Evolutionary conservation across 2,888 invertebrate species (phyloP).

Genomic region (Dasysyrphus tricinctus): DNA sequence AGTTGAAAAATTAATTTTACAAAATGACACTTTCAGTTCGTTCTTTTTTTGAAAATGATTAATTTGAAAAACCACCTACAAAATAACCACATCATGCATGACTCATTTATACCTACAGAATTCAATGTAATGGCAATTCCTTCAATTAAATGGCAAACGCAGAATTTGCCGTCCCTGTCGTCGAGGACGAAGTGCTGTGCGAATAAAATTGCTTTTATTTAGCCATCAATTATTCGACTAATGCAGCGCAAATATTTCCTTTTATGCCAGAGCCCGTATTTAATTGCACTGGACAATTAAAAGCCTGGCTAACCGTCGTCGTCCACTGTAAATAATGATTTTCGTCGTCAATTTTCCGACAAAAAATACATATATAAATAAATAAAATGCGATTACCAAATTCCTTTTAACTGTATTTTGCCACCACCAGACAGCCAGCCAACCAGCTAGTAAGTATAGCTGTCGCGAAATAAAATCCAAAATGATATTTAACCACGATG

Average conservation of each 20-base stretch:
- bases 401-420: not conserved
- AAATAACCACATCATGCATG: not conserved
- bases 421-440: slow-evolving; percentile 17
- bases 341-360: slow-evolving; percentile 51
- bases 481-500: slow-evolving; percentile 63
- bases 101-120: not conserved
- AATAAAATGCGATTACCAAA: slow-evolving; percentile 29
- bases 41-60: not conserved
- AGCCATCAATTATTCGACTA: slow-evolving; percentile 70
- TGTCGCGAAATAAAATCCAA: slow-evolving; percentile 52
- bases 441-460: not conserved
- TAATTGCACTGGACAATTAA: slow-evolving; percentile 71
- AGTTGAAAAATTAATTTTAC: not conserved
- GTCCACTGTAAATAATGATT: slow-evolving; percentile 60
- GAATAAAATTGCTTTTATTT: slow-evolving; percentile 63
- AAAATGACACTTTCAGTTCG: slow-evolving; percentile 12
- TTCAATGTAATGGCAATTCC: slow-evolving; percentile 24
- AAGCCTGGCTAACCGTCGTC: slow-evolving; percentile 49
- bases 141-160: slow-evolving; percentile 28
- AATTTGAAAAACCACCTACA: slow-evolving; percentile 27
- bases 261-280: slow-evolving; percentile 47
- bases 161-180: not conserved
- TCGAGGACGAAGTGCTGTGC: not conserved
- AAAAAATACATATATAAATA: slow-evolving; percentile 18
- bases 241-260: slow-evolving; percentile 67